These are phyloP conservation scores for Eudyptes chrysolophus DNA, from an alignment of 2,113 vertebrate genomes.

Conservation along the genomic window DNA sequence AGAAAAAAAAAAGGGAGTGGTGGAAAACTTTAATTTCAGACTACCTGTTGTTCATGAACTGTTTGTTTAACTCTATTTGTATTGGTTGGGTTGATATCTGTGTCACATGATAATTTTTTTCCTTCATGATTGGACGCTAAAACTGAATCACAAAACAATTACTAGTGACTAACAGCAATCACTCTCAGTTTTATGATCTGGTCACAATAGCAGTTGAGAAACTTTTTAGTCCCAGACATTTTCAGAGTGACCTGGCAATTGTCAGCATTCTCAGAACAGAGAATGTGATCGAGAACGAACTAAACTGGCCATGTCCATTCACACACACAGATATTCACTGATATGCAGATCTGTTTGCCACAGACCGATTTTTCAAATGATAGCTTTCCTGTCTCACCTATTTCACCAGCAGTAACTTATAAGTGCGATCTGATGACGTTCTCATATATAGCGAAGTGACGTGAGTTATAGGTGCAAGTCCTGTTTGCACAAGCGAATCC, in stretches of 20 bases:
- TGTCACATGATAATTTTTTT: background rate
- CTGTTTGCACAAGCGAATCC: constrained; percentile 32
- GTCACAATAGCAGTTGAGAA: background rate
- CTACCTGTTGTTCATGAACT: background rate
- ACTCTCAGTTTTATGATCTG: constrained; percentile 10
- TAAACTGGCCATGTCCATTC: fast-evolving
- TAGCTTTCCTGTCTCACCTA: background rate
- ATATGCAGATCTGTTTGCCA: background rate
- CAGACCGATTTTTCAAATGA: background rate
- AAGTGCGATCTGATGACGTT: background rate
- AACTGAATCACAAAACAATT: constrained; percentile 41
- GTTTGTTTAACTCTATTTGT: constrained; percentile 54
- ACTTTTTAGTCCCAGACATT: background rate
- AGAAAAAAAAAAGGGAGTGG: constrained; percentile 32
- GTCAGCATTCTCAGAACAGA: background rate
- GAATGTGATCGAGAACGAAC: background rate
- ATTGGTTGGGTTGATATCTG: constrained; percentile 53
- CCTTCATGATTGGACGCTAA: background rate
- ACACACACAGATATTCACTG: background rate
- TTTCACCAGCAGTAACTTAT: background rate
- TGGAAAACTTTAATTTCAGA: constrained; percentile 50
- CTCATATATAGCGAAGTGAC: background rate
- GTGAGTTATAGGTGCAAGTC: background rate
- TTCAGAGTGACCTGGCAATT: background rate
- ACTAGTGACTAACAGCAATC: constrained; percentile 1